These are phyloP conservation scores for Corydoras maculifer DNA, from an alignment of 2,113 vertebrate species.

Conservation along the genomic window DNA sequence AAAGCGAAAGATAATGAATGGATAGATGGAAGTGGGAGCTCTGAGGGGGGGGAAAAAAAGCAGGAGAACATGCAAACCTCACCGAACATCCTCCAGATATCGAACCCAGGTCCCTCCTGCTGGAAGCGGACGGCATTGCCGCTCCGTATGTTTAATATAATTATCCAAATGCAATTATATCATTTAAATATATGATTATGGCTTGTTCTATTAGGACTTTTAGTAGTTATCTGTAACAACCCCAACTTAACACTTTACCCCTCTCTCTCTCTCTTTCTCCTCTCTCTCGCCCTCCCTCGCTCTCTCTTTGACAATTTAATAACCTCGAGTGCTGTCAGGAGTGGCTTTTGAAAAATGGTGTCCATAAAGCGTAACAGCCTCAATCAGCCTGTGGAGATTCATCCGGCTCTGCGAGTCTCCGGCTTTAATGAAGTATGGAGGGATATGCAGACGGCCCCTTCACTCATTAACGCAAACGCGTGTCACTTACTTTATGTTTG, in stretches of 20 bases:
- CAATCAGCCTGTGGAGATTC: conserved; percentile 93
- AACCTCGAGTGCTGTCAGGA: conserved; percentile 96
- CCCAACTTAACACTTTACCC: not conserved
- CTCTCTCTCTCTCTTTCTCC: not conserved
- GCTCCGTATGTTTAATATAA: no score
- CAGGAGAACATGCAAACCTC: no score
- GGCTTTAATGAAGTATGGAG: conserved; percentile 92
- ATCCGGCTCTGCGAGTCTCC: conserved; percentile 50
- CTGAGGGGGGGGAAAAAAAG: no score
- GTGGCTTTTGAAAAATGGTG: conserved; percentile 92
- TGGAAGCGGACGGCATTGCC: no score
- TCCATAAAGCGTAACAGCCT: conserved; percentile 98
- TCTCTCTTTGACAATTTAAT: conserved; percentile 86
- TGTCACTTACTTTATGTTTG: conserved; percentile 65
- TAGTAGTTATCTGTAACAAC: no score
- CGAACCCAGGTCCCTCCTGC: no score
- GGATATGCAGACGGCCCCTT: conserved; percentile 84
- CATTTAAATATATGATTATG: no score
- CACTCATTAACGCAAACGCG: conserved; percentile 87
- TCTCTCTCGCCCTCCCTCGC: not conserved
- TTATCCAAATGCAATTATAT: no score
- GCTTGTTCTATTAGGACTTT: no score
- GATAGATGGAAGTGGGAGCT: no score
- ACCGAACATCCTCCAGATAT: no score
- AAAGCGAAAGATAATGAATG: no score